Evolutionary conservation across 2,888 invertebrate genomes (phyloP), one percentile per base, ranked within the genome.

Genomic region (Morpho deidamia): DNA sequence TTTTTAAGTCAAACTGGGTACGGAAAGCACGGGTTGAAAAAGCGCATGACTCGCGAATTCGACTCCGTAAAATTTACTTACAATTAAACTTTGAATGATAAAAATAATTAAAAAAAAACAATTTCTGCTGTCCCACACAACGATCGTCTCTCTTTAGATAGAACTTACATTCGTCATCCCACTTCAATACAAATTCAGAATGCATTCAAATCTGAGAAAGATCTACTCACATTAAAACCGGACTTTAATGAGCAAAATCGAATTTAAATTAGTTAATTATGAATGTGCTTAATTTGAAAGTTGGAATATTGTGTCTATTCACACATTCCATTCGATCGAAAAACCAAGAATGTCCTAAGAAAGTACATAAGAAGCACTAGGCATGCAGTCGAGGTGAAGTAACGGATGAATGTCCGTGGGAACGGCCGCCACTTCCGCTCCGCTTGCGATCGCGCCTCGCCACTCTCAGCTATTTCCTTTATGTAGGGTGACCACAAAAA

Each of bases 401-500:
- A 88, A 88, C 88, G 88, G 88, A 85, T 83, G 84, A 81, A 72
- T 81, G 83, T 87, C 83, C 88, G 88, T 89, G 88, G 88, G 88
- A 89, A 87, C 88, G 88, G 84, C 72, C 83, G 78, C 62, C 79
- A 79, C 86, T 88, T 89, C 88, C 88, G 87, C 78, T 78, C 77
- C 76, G 77, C 71, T 76, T 72, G 71, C 74, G 72, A 74, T 72
- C 76, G 75, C 81, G 73, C 71, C 74, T 72, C 77, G 71, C 63
- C 79, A 81, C 84, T 83, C 81, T 81, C 74, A 80, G 81, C 78
- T 83, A 86, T 86, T 87, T 88, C 88, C 88, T 85, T 80, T 75
- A 72, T 59, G 78, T 85, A 83, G 83, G 83, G 83, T 84, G 76
- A 76, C 83, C 77, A 68, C 49, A 23, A 23, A 23, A 23, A 23